Conservation (phyloP, 2,797 vertebrate species). For the Myotis planiceps region DNA sequence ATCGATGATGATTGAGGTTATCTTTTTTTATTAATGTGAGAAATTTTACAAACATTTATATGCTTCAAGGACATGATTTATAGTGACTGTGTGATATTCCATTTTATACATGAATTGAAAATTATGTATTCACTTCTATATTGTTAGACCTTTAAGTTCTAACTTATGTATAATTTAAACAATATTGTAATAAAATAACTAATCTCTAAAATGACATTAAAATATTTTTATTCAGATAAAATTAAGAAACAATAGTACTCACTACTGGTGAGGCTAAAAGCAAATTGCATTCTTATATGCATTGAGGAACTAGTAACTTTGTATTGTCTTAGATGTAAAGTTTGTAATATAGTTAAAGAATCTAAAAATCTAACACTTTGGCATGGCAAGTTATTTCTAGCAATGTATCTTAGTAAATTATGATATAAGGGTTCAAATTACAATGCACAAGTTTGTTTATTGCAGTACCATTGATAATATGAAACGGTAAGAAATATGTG, state of each 20-base stretch:
- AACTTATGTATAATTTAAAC: background rate
- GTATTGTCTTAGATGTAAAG: background rate
- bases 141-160: background rate
- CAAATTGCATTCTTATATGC: background rate
- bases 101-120: background rate
- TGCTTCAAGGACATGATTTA: background rate
- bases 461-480: background rate
- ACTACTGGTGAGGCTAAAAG: background rate
- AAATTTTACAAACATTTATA: background rate
- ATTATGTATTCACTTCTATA: background rate
- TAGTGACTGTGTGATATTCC: background rate
- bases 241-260: background rate
- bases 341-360: background rate
- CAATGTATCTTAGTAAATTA: background rate
- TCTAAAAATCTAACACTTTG: background rate
- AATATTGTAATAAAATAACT: background rate
- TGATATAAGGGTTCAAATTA: background rate
- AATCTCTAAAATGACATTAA: background rate
- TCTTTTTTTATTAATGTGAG: background rate
- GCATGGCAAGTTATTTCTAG: background rate
- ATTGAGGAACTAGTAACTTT: background rate
- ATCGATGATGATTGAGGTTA: background rate
- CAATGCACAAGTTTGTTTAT: background rate
- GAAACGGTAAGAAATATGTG: background rate
- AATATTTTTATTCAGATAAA: background rate